Evolutionary conservation across 2,797 vertebrate genomes (phyloP).

Genomic region (Myotis vivesi): DNA sequence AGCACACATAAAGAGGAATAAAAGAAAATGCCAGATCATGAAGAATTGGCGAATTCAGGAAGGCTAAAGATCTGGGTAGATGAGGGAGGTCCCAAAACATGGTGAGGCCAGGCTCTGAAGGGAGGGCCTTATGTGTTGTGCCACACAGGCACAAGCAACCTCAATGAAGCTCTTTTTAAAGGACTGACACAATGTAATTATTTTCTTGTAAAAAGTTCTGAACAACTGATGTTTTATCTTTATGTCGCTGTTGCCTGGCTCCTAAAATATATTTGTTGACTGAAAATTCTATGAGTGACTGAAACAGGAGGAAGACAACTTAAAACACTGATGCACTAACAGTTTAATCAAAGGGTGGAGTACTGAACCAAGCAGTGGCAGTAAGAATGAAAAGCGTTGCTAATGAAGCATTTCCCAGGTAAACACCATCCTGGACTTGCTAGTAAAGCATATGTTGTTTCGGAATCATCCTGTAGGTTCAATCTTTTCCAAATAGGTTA

Average conservation of each 20-base stretch:
- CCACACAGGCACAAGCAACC: not conserved
- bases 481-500: not conserved
- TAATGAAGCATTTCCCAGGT: not conserved
- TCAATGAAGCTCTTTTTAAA: not conserved
- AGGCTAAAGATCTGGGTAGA: not conserved
- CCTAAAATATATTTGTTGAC: not conserved
- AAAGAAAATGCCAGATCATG: not conserved
- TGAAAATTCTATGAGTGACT: not conserved
- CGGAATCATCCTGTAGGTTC: not conserved
- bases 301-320: not conserved
- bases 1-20: not conserved
- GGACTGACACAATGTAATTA: not conserved
- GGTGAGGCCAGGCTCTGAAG: not conserved
- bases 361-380: not conserved
- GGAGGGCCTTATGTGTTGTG: not conserved
- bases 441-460: not conserved
- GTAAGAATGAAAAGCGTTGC: not conserved
- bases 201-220: slow-evolving; percentile 16
- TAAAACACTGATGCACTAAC: not conserved
- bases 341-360: not conserved
- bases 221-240: not conserved
- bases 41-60: not conserved
- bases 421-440: not conserved
- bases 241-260: not conserved
- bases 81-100: not conserved